These are phyloP conservation scores for Scomberomorus guttatus DNA, from an alignment of 2,797 vertebrate genomes.

Conservation along the genomic window DNA sequence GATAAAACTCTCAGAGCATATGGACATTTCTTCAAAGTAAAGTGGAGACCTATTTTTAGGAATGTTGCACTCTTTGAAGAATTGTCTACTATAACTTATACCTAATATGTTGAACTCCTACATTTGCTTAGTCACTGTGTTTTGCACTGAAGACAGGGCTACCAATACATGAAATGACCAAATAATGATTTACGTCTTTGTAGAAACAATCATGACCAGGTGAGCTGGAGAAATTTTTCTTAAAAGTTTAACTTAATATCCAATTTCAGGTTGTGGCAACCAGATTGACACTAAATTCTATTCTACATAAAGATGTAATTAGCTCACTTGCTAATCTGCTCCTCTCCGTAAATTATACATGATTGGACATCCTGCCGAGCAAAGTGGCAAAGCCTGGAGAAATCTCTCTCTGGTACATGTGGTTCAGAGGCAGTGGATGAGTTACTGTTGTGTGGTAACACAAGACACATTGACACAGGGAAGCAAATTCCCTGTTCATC, in stretches of 20 bases:
- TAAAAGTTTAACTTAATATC: neutral
- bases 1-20: too few relatives aligned
- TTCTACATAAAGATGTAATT: neutral
- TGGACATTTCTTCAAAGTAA: too few relatives aligned
- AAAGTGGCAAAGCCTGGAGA: conserved; percentile 3
- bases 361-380: neutral
- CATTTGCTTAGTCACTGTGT: neutral
- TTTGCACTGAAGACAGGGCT: neutral
- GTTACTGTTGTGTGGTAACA: conserved; percentile 38
- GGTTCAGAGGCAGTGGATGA: conserved; percentile 42
- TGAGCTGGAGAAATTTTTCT: neutral
- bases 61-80: too few relatives aligned
- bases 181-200: neutral
- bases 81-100: neutral
- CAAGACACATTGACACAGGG: conserved; percentile 43
- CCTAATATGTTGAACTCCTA: neutral
- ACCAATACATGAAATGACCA: too few relatives aligned
- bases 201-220: neutral
- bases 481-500: conserved; percentile 48
- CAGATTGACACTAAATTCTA: neutral
- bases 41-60: too few relatives aligned
- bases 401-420: neutral
- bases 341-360: neutral
- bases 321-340: conserved; percentile 18
- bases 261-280: neutral